phyloP scores from a whole-genome alignment of 2,888 invertebrate species.

The Drosophila tripunctata region DNA sequence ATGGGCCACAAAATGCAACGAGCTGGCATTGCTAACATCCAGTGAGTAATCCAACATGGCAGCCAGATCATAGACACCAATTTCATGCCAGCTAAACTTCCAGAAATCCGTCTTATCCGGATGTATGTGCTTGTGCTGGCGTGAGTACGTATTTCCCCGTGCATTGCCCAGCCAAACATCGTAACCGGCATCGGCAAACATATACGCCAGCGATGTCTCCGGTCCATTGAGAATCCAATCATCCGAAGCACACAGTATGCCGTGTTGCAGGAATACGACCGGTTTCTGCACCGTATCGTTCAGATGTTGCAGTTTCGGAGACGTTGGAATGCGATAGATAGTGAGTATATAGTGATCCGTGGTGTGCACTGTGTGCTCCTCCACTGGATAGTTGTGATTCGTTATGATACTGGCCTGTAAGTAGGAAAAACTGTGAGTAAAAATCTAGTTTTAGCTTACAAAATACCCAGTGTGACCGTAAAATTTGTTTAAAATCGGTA shows the following conservation, averaged over 20 bases:
- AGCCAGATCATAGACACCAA: conserved; percentile 90
- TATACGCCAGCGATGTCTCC: conserved; percentile 85
- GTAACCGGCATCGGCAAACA: conserved; percentile 88
- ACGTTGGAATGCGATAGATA: conserved; percentile 81
- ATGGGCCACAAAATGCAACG: conserved; percentile 90
- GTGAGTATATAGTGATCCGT: conserved; percentile 81
- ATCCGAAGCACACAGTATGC: conserved; percentile 89
- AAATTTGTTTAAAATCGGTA: too few relatives aligned
- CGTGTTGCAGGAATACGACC: conserved; percentile 88
- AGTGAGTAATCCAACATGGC: conserved; percentile 91
- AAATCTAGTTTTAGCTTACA: too few relatives aligned
- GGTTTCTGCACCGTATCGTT: conserved; percentile 56
- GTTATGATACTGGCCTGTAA: conserved; percentile 78
- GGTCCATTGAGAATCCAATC: conserved; percentile 90
- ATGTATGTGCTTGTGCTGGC: conserved; percentile 84
- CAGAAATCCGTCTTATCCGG: conserved; percentile 86
- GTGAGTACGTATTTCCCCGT: conserved; percentile 88
- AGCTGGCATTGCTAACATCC: conserved; percentile 85
- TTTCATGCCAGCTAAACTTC: conserved; percentile 89
- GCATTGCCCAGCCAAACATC: conserved; percentile 93
- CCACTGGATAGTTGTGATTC: conserved; percentile 86
- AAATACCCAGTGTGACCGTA: too few relatives aligned
- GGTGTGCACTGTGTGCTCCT: conserved; percentile 86
- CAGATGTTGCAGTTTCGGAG: conserved; percentile 56
- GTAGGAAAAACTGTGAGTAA: too few relatives aligned